Percentiles rank a stretch among this genome's conserved stretches.
Evolutionary conservation across 2,888 invertebrate genomes (phyloP).

Genomic region (Altica lythri): DNA sequence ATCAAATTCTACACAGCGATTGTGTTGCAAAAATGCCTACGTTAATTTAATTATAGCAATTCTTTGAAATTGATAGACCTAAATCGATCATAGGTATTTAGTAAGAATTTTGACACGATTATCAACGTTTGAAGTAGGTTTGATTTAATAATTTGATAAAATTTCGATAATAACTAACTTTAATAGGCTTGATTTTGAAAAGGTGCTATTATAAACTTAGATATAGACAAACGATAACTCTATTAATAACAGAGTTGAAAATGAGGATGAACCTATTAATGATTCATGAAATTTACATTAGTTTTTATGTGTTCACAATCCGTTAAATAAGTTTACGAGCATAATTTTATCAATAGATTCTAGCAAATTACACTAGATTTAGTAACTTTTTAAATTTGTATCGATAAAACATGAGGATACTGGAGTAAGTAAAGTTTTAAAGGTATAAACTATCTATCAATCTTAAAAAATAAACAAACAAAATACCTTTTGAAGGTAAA

Average conservation of each 20-base stretch:
- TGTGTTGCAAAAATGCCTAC: constrained; percentile 5
- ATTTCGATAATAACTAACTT: neutral
- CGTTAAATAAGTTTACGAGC: too few relatives aligned
- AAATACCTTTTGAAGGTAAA: too few relatives aligned
- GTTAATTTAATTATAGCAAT: constrained; percentile 16
- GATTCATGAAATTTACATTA: too few relatives aligned
- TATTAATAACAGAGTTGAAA: neutral
- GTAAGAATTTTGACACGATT: neutral
- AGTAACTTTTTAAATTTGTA: too few relatives aligned
- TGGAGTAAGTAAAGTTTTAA: too few relatives aligned
- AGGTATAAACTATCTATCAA: too few relatives aligned
- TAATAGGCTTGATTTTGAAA: neutral
- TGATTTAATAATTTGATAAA: neutral
- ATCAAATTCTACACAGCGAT: constrained; percentile 24
- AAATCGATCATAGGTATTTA: constrained; percentile 6
- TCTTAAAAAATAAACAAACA: too few relatives aligned
- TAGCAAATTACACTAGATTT: too few relatives aligned
- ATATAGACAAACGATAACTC: neutral
- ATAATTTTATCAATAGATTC: too few relatives aligned
- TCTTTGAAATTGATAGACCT: constrained; percentile 10
- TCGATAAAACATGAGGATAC: too few relatives aligned
- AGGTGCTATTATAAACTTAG: neutral
- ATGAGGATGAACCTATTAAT: too few relatives aligned
- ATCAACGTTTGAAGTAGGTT: neutral
- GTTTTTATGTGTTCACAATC: too few relatives aligned